Base-by-base conservation (phyloP, 2,888 invertebrate genomes). In the Ennomos fuscantarius region DNA sequence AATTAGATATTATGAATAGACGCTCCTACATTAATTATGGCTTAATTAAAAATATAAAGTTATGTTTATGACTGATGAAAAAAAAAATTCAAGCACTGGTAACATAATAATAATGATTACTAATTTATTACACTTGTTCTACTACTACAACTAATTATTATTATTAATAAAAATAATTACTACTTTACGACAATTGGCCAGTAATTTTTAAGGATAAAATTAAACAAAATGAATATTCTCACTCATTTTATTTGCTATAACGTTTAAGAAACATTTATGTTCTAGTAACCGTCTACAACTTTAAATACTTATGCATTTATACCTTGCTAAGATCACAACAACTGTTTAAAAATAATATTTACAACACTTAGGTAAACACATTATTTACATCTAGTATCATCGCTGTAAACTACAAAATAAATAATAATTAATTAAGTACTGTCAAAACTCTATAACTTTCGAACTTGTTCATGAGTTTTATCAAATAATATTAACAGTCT, bases 271-370 rank as follows among this genome's bases (percentile, higher is more conserved):
- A 87, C 86, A 85, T 84, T 79, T 69, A 83, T 78, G 74, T 60
- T 79, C 62, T 68, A 65, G 60, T 72, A 76, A 74, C 68, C 54
- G 39, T 66, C 79, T 82, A 76, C 71, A 68, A 62, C 72, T 78
- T 78, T 76, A 78, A 80, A 78, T 79, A 24, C 24, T 24, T 24
- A 51, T 77, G 70, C 67, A 53, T 62, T 73, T 69, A 70, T 74
- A 79, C 69, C 75, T 77, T 74, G 76, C 84, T 87, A 87, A 80
- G 78, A 89, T 89, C 89, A 89, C 87, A 86, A 87, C 86, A 78
- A 83, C 76, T 68, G 82, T 80, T 73, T 74, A 76, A 79, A 75
- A 70, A 78, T 69, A 77, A 69, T 88, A 86, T 87, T 83, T 86
- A 88, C 87, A 88, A 81, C 24, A 24, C 24, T 24, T 85, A 83